These are phyloP conservation scores for Torymus texanus DNA, from an alignment of 2,888 invertebrate genomes.

Conservation along the genomic window DNA sequence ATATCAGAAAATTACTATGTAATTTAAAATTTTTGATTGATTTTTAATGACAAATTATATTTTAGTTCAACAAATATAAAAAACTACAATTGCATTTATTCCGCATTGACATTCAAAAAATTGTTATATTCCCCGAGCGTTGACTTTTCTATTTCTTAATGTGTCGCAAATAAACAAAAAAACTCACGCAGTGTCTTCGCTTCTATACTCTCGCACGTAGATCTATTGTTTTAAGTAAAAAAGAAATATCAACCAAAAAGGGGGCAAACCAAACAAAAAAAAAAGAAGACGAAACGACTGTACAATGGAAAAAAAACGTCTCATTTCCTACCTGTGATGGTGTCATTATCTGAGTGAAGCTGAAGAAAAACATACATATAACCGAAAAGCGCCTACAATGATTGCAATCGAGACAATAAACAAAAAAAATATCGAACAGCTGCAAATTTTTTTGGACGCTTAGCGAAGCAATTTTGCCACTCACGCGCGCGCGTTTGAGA, in stretches of 20 bases:
- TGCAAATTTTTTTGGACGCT: neutral
- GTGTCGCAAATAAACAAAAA: slow-evolving; percentile 41
- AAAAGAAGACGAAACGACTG: slow-evolving; percentile 1
- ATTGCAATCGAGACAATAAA: slow-evolving; percentile 52
- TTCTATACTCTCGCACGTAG: slow-evolving; percentile 44
- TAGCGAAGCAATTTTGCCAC: too few relatives aligned
- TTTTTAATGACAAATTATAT: too few relatives aligned
- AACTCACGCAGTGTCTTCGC: slow-evolving; percentile 56
- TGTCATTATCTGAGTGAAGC: neutral
- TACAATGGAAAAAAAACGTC: slow-evolving; percentile 14
- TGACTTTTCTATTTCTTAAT: slow-evolving; percentile 49
- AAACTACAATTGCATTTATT: slow-evolving; percentile 18
- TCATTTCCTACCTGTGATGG: slow-evolving; percentile 34
- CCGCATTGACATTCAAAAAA: slow-evolving; percentile 19
- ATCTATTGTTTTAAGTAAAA: slow-evolving; percentile 30
- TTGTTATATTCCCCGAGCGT: slow-evolving; percentile 45
- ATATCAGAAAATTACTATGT: too few relatives aligned
- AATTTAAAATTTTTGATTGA: too few relatives aligned
- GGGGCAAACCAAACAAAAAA: neutral
- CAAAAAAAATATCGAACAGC: slow-evolving; percentile 22
- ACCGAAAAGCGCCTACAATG: slow-evolving; percentile 31
- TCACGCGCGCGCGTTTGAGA: too few relatives aligned
- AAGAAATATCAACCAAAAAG: neutral
- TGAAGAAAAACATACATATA: slow-evolving; percentile 10
- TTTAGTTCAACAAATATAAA: neutral